Evolutionary conservation across 2,888 invertebrate genomes (phyloP), one percentile per base, ranked within the genome.

Genomic region (Trichogramma evanescens): DNA sequence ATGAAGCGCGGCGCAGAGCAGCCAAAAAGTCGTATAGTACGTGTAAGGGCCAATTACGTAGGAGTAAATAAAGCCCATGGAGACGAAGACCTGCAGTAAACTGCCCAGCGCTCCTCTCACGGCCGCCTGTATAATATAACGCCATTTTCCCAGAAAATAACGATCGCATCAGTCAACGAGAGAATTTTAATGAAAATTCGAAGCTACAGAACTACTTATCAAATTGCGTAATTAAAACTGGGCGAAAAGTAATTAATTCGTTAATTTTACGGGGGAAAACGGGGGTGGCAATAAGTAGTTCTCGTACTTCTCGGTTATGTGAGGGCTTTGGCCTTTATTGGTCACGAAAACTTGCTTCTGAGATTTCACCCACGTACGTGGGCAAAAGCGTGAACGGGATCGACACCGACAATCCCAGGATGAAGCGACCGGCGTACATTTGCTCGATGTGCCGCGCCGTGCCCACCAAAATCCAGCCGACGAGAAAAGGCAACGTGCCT

Each of bases 281-380:
- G 26, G 26, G 26, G 26, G 2, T 3, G 26, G 26, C 26, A 26
- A 26, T 26, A 26, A 26, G 26, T 26, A 26, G 26, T 26, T 26
- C 26, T 26, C 26, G 26, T 26, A 26, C 26, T 26, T 26, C 26
- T 26, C 26, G 26, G 26, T 2, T 26, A 13, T 48, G 6, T 10
- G 10, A 4, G 26, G 5, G 48, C 8, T 6, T 48, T 13, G 48
- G 10, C 48, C 5, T 48, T 48, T 48, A 48, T 4, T 4, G 48
- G 10, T 13, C 5, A 48, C 10, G 10, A 10, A 43, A 53, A 62
- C 74, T 79, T 71, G 84, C 85, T 66, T 90, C 88, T 5, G 93
- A 84, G 52, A 93, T 89, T 78, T 95, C 94, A 50, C 91, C 90
- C 59, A 92, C 85, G 78, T 94, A 95, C 84, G 93, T 89, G 0